These are phyloP conservation scores for Copidosoma aretas DNA, from an alignment of 2,888 invertebrate species.

Conservation along the genomic window DNA sequence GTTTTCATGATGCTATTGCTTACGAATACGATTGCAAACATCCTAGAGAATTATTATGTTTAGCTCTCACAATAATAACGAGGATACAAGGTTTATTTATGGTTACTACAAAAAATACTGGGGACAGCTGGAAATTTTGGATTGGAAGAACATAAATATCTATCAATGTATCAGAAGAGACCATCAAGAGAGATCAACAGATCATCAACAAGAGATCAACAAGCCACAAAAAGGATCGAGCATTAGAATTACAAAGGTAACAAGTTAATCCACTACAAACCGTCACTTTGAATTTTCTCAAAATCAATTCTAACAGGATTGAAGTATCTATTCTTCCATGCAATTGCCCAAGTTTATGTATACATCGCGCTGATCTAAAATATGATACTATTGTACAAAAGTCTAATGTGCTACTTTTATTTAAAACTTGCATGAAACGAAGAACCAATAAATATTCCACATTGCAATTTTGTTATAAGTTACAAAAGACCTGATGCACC, in stretches of 20 bases:
- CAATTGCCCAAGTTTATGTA: slow-evolving; percentile 25
- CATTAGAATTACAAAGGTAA: slow-evolving; percentile 14
- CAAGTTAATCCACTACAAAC: background rate
- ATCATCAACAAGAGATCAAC: too few relatives aligned
- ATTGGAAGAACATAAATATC: background rate
- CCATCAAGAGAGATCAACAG: too few relatives aligned
- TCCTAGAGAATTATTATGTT: slow-evolving; percentile 25
- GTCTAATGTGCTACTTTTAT: slow-evolving; percentile 16
- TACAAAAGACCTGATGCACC: too few relatives aligned
- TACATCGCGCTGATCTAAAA: slow-evolving; percentile 15
- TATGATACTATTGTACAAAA: background rate
- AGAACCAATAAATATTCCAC: too few relatives aligned
- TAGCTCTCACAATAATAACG: slow-evolving; percentile 27
- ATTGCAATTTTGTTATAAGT: too few relatives aligned
- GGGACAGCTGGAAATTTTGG: slow-evolving; percentile 4
- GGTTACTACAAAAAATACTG: slow-evolving; percentile 3
- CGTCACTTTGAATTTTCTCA: background rate
- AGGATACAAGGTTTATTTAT: slow-evolving; percentile 22
- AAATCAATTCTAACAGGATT: background rate
- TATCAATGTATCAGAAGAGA: too few relatives aligned
- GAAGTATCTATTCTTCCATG: slow-evolving; percentile 4
- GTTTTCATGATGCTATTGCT: slow-evolving; percentile 37
- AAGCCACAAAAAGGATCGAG: background rate
- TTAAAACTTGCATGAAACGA: slow-evolving; percentile 16
- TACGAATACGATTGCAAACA: slow-evolving; percentile 38